phyloP scores from a whole-genome alignment of 2,888 invertebrate species.

The Folsomia candida region DNA sequence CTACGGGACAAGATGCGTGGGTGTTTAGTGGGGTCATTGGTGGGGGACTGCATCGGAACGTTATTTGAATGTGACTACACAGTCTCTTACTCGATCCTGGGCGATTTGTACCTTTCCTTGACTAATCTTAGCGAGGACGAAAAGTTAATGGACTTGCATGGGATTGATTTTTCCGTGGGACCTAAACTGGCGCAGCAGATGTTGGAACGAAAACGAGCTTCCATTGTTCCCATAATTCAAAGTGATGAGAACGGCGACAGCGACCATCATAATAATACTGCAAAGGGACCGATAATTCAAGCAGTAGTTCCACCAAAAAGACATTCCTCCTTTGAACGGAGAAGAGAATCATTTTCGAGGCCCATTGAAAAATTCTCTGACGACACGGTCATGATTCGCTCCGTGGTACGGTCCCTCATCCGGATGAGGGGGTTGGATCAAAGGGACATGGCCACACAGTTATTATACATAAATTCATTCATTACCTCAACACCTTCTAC shows the following conservation, averaged over 20 bases:
- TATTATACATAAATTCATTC: constrained; percentile 20
- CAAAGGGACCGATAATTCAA: too few species aligned
- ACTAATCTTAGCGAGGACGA: constrained; percentile 41
- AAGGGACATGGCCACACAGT: constrained; percentile 63
- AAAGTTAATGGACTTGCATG: constrained; percentile 38
- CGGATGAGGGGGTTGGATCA: constrained; percentile 60
- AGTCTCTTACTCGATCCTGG: constrained; percentile 58
- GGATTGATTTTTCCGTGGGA: constrained; percentile 26
- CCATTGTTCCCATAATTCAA: neutral
- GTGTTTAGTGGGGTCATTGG: constrained; percentile 64
- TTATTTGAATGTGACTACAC: constrained; percentile 62
- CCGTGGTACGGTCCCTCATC: constrained; percentile 62
- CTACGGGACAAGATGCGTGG: constrained; percentile 63
- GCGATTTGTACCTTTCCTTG: constrained; percentile 34
- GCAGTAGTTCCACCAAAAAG: constrained; percentile 16
- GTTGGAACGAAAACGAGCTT: constrained; percentile 22
- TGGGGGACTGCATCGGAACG: constrained; percentile 70
- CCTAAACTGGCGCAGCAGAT: constrained; percentile 30
- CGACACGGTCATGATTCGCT: constrained; percentile 69
- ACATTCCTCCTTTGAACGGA: constrained; percentile 4
- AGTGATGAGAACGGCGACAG: neutral
- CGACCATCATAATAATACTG: neutral
- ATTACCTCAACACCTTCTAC: neutral
- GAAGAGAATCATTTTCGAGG: constrained; percentile 35
- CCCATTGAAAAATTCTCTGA: constrained; percentile 62